phyloP scores from a whole-genome alignment of 2,888 invertebrate genomes.

The Drosophila parthenogenetica region DNA sequence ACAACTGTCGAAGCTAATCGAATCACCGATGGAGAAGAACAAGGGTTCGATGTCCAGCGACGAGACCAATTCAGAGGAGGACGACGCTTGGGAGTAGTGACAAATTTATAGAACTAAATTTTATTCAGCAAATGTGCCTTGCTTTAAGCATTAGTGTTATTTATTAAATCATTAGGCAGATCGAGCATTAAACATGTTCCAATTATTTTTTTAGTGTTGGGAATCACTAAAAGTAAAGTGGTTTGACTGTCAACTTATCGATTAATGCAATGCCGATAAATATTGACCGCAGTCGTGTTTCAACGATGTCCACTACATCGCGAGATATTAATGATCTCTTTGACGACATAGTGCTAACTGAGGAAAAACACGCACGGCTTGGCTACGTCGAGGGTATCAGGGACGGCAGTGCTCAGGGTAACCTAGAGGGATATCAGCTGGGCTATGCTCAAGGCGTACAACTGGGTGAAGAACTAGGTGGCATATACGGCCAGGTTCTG shows the following conservation, averaged over 20 bases:
- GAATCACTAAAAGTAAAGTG: background rate
- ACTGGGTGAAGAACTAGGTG: slow-evolving; percentile 91
- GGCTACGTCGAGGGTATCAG: slow-evolving; percentile 90
- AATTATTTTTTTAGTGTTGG: slow-evolving; percentile 25
- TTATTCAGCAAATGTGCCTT: slow-evolving; percentile 63
- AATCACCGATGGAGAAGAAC: slow-evolving; percentile 87
- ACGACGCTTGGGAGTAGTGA: slow-evolving; percentile 84
- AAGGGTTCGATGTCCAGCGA: slow-evolving; percentile 85
- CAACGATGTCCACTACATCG: slow-evolving; percentile 51
- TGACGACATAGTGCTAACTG: slow-evolving; percentile 89
- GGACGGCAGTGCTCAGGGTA: slow-evolving; percentile 88
- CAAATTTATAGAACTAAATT: slow-evolving; percentile 47
- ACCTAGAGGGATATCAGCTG: slow-evolving; percentile 87
- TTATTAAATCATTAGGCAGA: slow-evolving; percentile 48
- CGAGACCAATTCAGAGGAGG: slow-evolving; percentile 82
- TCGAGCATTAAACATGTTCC: slow-evolving; percentile 35
- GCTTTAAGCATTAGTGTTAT: slow-evolving; percentile 67
- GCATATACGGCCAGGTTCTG: slow-evolving; percentile 88
- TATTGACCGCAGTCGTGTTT: background rate
- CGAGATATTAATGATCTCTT: slow-evolving; percentile 91
- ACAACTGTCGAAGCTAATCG: slow-evolving; percentile 92
- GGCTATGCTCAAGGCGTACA: slow-evolving; percentile 92
- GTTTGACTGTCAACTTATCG: slow-evolving; percentile 15
- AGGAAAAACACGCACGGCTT: slow-evolving; percentile 88
- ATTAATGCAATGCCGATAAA: slow-evolving; percentile 21